These are phyloP conservation scores for Calameuta pallipes DNA, from an alignment of 2,888 invertebrate genomes.

Conservation along the genomic window DNA sequence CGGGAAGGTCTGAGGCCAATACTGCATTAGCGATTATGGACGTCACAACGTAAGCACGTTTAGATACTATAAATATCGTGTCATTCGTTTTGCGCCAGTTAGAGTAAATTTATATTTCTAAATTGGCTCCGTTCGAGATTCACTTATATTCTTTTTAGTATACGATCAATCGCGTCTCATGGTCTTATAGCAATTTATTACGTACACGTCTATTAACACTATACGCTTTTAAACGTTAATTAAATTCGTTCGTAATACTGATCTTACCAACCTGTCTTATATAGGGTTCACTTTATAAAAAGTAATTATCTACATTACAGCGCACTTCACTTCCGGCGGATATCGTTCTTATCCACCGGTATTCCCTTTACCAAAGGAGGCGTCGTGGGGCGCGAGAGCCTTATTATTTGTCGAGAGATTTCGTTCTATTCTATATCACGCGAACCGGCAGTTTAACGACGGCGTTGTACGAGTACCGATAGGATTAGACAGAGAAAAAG, in stretches of 20 bases:
- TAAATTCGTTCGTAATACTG: constrained; percentile 27
- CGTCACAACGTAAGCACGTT: background rate
- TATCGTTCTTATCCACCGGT: background rate
- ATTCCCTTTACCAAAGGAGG: background rate
- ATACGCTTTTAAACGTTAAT: constrained; percentile 15
- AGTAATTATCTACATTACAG: constrained; percentile 23
- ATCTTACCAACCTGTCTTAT: constrained; percentile 6
- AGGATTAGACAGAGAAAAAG: constrained; percentile 46
- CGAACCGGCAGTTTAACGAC: background rate
- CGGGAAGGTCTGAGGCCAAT: background rate
- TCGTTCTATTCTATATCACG: background rate
- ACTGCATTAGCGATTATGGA: background rate
- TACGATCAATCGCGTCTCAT: background rate
- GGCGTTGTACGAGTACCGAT: constrained; percentile 26
- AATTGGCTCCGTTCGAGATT: background rate
- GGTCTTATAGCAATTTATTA: background rate
- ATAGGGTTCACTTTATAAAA: constrained; percentile 26
- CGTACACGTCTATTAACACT: background rate
- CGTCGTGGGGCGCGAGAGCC: background rate
- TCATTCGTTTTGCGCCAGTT: background rate
- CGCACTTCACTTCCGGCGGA: background rate
- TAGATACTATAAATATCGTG: background rate
- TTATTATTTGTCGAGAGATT: constrained; percentile 6
- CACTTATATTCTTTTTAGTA: background rate
- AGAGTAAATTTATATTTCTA: background rate